These are phyloP conservation scores for Pantherophis alleghaniensis DNA, from an alignment of 2,797 vertebrate species.

Conservation along the genomic window DNA sequence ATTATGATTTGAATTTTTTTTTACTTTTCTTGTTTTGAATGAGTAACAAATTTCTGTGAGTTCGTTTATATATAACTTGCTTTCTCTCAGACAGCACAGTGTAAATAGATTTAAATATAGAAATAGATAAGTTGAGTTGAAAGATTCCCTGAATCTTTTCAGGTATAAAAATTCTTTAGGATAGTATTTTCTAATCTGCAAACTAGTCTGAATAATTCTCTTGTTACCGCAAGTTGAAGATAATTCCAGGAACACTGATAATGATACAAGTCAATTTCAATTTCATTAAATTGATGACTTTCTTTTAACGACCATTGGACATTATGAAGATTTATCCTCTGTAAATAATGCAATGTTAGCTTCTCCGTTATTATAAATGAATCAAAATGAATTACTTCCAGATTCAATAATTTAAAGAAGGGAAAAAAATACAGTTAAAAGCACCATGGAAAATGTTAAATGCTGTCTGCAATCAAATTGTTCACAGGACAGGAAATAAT, in stretches of 20 bases:
- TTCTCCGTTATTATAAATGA: not conserved
- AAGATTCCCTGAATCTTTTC: not conserved
- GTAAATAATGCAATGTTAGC: not conserved
- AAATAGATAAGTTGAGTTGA: not conserved
- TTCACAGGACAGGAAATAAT: not conserved
- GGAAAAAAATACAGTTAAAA: not conserved
- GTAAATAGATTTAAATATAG: not conserved
- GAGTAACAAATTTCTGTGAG: not conserved
- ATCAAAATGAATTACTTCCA: not conserved
- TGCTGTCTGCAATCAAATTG: not conserved
- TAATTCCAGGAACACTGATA: not conserved
- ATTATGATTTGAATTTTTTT: not conserved
- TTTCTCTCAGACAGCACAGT: not conserved
- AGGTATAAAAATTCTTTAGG: not conserved
- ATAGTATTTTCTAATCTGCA: not conserved
- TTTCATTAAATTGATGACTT: not conserved
- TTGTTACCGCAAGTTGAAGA: not conserved
- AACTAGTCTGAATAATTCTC: not conserved
- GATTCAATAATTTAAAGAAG: not conserved
- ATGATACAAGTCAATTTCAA: not conserved
- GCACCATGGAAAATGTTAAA: not conserved
- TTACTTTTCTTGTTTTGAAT: not conserved
- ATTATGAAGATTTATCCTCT: not conserved
- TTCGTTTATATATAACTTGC: not conserved
- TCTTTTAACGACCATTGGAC: not conserved